Evolutionary conservation across 2,888 invertebrate genomes (phyloP).

Genomic region (Neoaliturus tenellus): DNA sequence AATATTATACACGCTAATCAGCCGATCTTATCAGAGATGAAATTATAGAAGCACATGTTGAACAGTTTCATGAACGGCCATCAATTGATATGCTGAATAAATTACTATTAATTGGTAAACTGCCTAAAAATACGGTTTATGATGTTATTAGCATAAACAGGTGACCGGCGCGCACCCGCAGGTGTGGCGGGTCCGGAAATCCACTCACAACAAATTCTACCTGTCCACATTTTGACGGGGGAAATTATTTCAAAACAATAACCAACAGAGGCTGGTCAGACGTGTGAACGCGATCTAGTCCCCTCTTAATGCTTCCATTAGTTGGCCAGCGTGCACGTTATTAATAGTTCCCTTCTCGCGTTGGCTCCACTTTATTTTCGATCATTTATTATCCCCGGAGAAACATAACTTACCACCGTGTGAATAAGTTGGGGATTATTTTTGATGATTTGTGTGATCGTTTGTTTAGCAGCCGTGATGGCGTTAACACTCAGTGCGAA

Average conservation of each 20-base stretch:
- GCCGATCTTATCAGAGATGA: constrained; percentile 37
- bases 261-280: neutral
- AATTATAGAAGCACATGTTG: constrained; percentile 55
- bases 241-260: constrained; percentile 12
- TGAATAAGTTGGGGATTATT: constrained; percentile 19
- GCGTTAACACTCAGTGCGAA: too few relatives aligned
- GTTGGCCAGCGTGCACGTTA: constrained; percentile 29
- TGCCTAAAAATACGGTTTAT: constrained; percentile 53
- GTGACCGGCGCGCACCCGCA: constrained; percentile 16
- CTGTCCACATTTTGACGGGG: constrained; percentile 26
- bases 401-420: neutral
- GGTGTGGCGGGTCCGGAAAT: constrained; percentile 3
- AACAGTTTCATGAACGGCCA: constrained; percentile 42
- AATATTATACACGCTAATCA: constrained; percentile 39
- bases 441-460: neutral
- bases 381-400: constrained; percentile 23
- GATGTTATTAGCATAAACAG: constrained; percentile 47
- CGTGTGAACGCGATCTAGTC: constrained; percentile 15
- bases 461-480: too few relatives aligned
- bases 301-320: constrained; percentile 24
- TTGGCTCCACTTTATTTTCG: neutral
- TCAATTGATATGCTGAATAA: constrained; percentile 55
- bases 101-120: constrained; percentile 58
- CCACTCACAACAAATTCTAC: constrained; percentile 15
- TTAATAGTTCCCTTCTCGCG: constrained; percentile 36